Evolutionary conservation across 2,888 invertebrate genomes (phyloP).

Genomic region (Acleris emargana): DNA sequence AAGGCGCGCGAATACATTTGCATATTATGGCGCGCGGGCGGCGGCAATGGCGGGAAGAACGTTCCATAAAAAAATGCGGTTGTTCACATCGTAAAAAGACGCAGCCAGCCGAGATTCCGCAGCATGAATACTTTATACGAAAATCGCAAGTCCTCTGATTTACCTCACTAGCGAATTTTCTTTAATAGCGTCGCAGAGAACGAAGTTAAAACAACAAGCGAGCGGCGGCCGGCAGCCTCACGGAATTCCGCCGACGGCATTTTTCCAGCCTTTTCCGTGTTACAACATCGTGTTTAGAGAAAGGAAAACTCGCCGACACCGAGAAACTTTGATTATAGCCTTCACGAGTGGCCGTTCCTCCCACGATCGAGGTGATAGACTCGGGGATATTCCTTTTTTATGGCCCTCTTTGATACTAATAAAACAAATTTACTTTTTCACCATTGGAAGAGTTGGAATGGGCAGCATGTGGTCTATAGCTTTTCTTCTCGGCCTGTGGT

Average conservation of each 20-base stretch:
- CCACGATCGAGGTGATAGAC: conserved; percentile 78
- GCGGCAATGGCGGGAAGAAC: conserved; percentile 31
- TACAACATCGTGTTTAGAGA: conserved; percentile 81
- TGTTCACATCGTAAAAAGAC: conserved; percentile 43
- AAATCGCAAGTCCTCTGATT: conserved; percentile 54
- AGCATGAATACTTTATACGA: conserved; percentile 46
- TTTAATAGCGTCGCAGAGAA: conserved; percentile 67
- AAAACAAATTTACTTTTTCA: conserved; percentile 79
- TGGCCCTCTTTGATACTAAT: conserved; percentile 78
- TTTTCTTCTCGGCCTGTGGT: conserved; percentile 59
- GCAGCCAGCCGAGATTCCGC: conserved; percentile 40
- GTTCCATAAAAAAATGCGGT: conserved; percentile 43
- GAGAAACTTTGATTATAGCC: conserved; percentile 82
- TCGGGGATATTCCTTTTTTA: conserved; percentile 78
- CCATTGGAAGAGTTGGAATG: conserved; percentile 62
- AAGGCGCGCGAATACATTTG: conserved; percentile 35
- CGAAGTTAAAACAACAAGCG: conserved; percentile 70
- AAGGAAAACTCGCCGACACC: conserved; percentile 79
- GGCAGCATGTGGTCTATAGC: conserved; percentile 71
- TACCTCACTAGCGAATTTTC: conserved; percentile 64
- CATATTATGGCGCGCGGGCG: conserved; percentile 30
- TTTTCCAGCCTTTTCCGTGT: conserved; percentile 81
- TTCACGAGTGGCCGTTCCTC: conserved; percentile 76
- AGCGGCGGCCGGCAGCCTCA: conserved; percentile 57
- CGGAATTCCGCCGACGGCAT: conserved; percentile 74